Percentiles rank a stretch among this genome's conserved stretches.
Evolutionary conservation across 2,113 vertebrate genomes (phyloP).

Genomic region (Hiodon alosoides): DNA sequence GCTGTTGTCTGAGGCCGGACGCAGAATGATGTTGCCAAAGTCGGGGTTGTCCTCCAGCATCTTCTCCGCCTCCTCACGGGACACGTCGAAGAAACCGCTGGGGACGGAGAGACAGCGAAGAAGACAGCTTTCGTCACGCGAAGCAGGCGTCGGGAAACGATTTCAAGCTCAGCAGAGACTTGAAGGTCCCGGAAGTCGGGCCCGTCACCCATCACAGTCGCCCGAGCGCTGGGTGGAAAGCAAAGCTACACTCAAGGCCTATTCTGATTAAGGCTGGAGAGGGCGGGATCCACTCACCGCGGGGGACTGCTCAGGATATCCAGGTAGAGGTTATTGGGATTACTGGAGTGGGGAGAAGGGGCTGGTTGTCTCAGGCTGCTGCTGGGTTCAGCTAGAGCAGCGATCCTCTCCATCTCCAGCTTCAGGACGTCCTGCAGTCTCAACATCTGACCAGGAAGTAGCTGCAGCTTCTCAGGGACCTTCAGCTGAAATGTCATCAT

Average conservation of each 20-base stretch:
- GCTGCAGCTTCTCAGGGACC: slow-evolving; percentile 59
- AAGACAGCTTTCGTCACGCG: not conserved
- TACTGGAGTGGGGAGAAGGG: slow-evolving; percentile 7
- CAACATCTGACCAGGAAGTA: slow-evolving; percentile 69
- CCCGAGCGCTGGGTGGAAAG: no score
- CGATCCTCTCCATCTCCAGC: slow-evolving; percentile 56
- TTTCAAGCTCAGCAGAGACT: no score
- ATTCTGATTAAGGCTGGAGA: not conserved
- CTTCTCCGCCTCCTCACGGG: slow-evolving; percentile 47
- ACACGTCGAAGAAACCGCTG: slow-evolving; percentile 54
- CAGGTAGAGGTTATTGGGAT: accelerated
- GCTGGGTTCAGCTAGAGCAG: not conserved
- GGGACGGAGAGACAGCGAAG: not conserved
- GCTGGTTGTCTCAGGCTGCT: slow-evolving; percentile 21
- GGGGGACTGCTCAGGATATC: no score
- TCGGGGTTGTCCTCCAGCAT: slow-evolving; percentile 49
- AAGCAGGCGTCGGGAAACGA: not conserved
- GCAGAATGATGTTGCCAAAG: slow-evolving; percentile 52
- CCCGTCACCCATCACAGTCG: no score
- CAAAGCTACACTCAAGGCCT: no score
- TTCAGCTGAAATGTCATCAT: slow-evolving; percentile 50
- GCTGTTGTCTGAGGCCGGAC: slow-evolving; percentile 44
- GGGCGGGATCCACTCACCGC: not conserved
- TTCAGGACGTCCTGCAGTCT: slow-evolving; percentile 58
- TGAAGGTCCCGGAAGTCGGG: not conserved